Evolutionary conservation across 2,797 vertebrate genomes (phyloP).

Genomic region (Sebastes diaconus): DNA sequence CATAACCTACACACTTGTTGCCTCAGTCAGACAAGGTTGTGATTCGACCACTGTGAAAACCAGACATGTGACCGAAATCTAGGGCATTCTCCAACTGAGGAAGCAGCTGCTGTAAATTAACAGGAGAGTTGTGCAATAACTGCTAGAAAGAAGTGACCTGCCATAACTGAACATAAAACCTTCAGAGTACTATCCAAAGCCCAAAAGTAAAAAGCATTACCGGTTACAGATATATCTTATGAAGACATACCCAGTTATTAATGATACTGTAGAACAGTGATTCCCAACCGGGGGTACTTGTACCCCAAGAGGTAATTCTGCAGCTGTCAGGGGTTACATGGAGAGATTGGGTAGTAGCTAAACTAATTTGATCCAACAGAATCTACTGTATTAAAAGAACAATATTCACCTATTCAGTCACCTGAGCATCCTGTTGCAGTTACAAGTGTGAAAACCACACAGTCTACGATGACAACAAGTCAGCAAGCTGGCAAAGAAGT

Average conservation of each 20-base stretch:
- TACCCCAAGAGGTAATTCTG: not conserved
- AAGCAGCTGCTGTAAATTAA: conserved; percentile 41
- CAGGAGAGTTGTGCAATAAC: conserved; percentile 6
- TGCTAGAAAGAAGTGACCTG: not conserved
- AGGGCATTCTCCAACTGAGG: conserved; percentile 1
- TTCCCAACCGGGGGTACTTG: too few species aligned
- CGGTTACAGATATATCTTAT: not conserved
- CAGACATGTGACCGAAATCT: conserved; percentile 33
- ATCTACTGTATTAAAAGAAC: not conserved
- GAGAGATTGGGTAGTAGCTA: not conserved
- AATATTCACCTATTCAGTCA: not conserved
- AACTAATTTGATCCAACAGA: not conserved
- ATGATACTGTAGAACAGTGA: not conserved
- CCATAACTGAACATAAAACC: conserved; percentile 18
- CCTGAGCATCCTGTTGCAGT: not conserved
- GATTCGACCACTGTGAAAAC: conserved; percentile 17
- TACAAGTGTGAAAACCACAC: not conserved
- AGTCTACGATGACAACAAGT: not conserved
- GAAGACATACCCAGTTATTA: not conserved
- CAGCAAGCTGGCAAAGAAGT: not conserved
- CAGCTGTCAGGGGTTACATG: too few species aligned
- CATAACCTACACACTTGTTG: not conserved
- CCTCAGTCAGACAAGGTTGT: not conserved
- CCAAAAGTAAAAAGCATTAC: not conserved
- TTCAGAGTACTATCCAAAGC: conserved; percentile 10